Percentiles rank a stretch among this genome's conserved stretches.
Evolutionary conservation across 2,113 vertebrate species (phyloP).

Genomic region (Chauna torquata): DNA sequence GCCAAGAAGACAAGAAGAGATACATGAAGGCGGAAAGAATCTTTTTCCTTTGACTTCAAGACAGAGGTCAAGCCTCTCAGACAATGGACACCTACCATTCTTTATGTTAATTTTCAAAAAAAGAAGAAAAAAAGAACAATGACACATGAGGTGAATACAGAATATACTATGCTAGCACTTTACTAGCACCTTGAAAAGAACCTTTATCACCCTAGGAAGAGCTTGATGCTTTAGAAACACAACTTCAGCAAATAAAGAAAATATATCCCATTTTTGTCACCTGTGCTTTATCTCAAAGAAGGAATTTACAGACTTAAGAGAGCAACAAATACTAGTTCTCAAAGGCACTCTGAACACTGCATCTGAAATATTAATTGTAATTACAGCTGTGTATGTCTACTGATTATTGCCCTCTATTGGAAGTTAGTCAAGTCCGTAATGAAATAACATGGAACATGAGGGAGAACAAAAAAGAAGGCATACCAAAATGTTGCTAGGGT

Average conservation of each 20-base stretch:
- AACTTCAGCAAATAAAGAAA: neutral
- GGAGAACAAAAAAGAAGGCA: neutral
- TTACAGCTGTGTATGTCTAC: neutral
- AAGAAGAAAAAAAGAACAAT: neutral
- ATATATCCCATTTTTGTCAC: neutral
- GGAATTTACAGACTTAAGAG: neutral
- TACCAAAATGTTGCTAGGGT: neutral
- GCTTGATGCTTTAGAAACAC: neutral
- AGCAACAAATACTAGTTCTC: neutral
- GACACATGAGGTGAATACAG: neutral
- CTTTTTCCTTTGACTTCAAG: neutral
- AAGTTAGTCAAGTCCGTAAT: neutral
- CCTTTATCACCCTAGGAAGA: neutral
- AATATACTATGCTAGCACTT: no score
- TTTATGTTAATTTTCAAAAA: neutral
- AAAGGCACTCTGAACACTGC: neutral
- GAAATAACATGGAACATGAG: neutral
- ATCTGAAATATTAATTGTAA: neutral
- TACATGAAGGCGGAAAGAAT: neutral
- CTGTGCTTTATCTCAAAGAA: neutral
- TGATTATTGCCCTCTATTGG: neutral
- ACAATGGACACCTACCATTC: neutral
- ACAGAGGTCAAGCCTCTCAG: neutral
- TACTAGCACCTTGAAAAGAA: neutral
- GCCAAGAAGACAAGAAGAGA: fast-evolving